Base-by-base conservation (phyloP, 2,113 vertebrate genomes). In the Struthio camelus region DNA sequence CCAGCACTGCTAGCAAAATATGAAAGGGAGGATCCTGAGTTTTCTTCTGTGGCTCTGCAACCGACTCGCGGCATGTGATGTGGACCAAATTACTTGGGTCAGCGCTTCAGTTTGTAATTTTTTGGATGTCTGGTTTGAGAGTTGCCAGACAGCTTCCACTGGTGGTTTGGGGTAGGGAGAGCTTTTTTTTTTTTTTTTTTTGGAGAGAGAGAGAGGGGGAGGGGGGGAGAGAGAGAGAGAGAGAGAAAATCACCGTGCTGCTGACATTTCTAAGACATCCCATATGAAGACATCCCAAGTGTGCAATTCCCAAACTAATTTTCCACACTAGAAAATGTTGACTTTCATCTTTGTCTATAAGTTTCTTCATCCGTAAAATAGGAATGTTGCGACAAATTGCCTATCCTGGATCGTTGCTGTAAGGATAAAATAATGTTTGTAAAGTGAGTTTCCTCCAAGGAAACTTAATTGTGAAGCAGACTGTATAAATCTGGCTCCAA, bases 21-120 rank as follows among this genome's bases (percentile, higher is more conserved):
- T 44, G 77, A 8, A 85, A 25, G 0, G 0, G 23, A 50, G 80
- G 48, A 72, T 80, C 30, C 58, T 0, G 3, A n/a, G 56, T 2
- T 80, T 42, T 81, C 25, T 56, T 85, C 25, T n/a, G 51, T 75
- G 87, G 48, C 75, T 90, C 53, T 83, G 78, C 40, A 34, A 34
- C 53, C 67, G 69, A 2, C 67, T 93, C 53, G 24, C 64, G 77
- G 71, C 0, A 0, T 66, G 58, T 0, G 2, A 40, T 23, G 69
- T 67, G 75, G 71, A 82, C 58, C 36, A 32, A 58, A 53, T 18
- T 34, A 18, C 24, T 48, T 2, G 2, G 78, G 22, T 17, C 62
- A 76, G 28, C 78, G 93, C 83, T 81, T 92, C 78, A 85, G n/a
- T 28, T 73, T 58, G 3, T 86, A 51, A 64, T 20, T 77, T 85